Evolutionary conservation across 2,797 vertebrate species (phyloP).

Genomic region (Tarsius wallacei): DNA sequence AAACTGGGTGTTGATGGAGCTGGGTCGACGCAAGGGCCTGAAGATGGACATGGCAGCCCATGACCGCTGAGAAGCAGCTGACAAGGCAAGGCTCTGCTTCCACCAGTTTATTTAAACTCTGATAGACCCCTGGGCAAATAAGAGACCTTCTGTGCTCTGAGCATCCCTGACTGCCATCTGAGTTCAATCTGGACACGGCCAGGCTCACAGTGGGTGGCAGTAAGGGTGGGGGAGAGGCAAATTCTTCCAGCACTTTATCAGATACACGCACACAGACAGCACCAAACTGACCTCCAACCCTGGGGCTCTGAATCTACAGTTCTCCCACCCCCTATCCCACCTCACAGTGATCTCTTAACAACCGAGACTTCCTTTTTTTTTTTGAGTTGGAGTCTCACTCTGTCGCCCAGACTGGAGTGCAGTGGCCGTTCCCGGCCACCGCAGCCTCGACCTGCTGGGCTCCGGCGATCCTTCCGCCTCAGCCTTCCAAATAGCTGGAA

Average conservation of each 20-base stretch:
- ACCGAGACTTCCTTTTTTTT: background rate
- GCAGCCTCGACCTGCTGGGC: no score
- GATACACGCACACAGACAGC: background rate
- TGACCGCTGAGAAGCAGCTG: constrained; percentile 91
- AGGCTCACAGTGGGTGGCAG: background rate
- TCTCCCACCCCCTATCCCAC: background rate
- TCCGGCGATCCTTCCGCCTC: no score
- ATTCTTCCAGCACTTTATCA: constrained; percentile 26
- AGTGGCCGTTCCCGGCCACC: no score
- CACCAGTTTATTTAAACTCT: constrained; percentile 89
- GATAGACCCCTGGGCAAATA: constrained; percentile 82
- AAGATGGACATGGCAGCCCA: constrained; percentile 92
- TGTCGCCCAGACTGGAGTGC: no score
- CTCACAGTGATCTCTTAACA: background rate
- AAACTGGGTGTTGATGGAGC: constrained; percentile 89
- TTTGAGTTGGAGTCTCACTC: no score
- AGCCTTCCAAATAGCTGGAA: no score
- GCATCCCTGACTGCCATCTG: constrained; percentile 72
- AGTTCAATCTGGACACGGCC: constrained; percentile 42
- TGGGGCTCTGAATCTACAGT: background rate
- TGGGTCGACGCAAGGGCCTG: constrained; percentile 91
- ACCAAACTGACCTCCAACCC: background rate
- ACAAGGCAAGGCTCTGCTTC: constrained; percentile 93
- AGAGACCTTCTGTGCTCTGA: constrained; percentile 79
- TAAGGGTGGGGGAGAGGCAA: background rate